These are phyloP conservation scores for Papilio glaucus DNA, from an alignment of 1,140 invertebrate species.

Conservation along the genomic window DNA sequence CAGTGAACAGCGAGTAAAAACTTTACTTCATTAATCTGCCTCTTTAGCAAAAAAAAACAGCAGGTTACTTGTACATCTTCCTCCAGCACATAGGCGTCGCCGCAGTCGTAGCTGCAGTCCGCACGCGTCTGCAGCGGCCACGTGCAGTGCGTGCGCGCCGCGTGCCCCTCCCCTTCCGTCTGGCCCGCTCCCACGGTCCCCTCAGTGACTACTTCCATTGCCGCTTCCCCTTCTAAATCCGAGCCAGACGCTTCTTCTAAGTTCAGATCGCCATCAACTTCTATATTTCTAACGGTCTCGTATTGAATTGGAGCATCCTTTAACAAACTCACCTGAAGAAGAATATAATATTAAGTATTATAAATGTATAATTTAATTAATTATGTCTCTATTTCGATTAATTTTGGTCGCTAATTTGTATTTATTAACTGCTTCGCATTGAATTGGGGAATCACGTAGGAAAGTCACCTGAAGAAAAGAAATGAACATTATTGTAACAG, in stretches of 20 bases:
- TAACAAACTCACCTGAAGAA: slow-evolving; percentile 42
- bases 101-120: slow-evolving; percentile 25
- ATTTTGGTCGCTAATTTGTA: too few species aligned
- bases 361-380: too few species aligned
- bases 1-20: too few species aligned
- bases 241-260: slow-evolving; percentile 12
- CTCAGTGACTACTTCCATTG: slow-evolving; percentile 1
- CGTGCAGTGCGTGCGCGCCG: slow-evolving; percentile 72
- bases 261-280: slow-evolving; percentile 4
- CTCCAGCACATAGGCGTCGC: slow-evolving; percentile 49
- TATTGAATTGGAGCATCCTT: slow-evolving; percentile 33
- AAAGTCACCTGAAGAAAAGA: too few species aligned
- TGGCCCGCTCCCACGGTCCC: not conserved
- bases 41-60: not conserved
- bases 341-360: not conserved
- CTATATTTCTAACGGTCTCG: slow-evolving; percentile 25
- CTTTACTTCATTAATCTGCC: too few species aligned
- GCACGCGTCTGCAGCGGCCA: slow-evolving; percentile 60
- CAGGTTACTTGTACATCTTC: slow-evolving; percentile 55
- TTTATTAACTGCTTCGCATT: too few species aligned
- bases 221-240: slow-evolving; percentile 1
- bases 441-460: too few species aligned
- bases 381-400: too few species aligned
- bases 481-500: too few species aligned
- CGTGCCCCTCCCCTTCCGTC: slow-evolving; percentile 46